Base-by-base conservation (phyloP, 2,888 invertebrate species). In the Melieria omissa region DNA sequence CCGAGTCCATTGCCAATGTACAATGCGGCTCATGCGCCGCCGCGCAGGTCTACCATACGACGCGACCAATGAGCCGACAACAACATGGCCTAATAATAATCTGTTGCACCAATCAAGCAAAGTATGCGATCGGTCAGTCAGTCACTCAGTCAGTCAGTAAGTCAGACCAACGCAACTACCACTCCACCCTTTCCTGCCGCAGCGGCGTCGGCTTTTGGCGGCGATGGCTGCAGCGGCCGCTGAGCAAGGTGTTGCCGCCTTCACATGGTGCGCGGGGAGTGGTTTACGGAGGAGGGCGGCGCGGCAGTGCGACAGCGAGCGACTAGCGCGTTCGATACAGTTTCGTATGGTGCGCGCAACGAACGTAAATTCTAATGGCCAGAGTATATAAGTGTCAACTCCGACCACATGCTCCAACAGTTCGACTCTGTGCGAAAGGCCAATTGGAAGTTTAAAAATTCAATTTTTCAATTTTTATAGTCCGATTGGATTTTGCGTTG, bases 361-460 rank as follows among this genome's bases (percentile, higher is more conserved):
- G 63, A 68, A 68, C 45, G 69, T 73, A 73, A 76, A 78, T 80
- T 80, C 80, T 80, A 78, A 71, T 70, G 29, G 66, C 67, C 72
- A 75, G 79, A 80, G 80, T 86, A 86, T 87, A 86, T 79, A 87
- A 86, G 82, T 83, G 78, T 82, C 81, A 78, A 79, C 75, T 75
- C 73, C 73, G 74, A 76, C 77, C 76, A 76, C 77, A 80, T 70
- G 77, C 75, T 78, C 76, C 76, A 82, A 84, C 87, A 86, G 86
- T 86, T 83, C 83, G 79, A 78, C 79, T 79, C 80, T 81, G 82
- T 82, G 83, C 82, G 83, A 84, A 82, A 84, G 80, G 77, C 84
- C 82, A 86, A 84, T 87, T 87, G 87, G 87, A 87, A 87, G 87
- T 87, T 86, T 86, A 83, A 82, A 83, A 83, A 83, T 80, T 80